Base-by-base conservation (phyloP, 2,888 invertebrate species). In the Apodemia mormo region DNA sequence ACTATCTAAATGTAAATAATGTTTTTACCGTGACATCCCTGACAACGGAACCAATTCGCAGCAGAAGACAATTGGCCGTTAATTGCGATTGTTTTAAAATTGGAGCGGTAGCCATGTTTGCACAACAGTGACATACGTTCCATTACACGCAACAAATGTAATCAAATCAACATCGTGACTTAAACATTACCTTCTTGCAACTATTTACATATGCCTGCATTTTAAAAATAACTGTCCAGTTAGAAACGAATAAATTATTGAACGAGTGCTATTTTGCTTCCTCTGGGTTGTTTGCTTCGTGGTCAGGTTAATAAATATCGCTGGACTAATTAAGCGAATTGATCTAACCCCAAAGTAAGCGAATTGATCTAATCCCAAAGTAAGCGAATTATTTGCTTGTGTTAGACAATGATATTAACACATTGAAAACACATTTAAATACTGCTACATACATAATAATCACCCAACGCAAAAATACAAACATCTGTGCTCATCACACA, bases 21-120 rank as follows among this genome's bases (percentile, higher is more conserved):
- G 22, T 22, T 22, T 10, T 1, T 0, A 22, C n/a, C n/a, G 56
- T 40, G 69, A 10, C 74, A 74, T 56, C 75, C 75, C 75, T 75
- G 68, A 61, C 54, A 65, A 65, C 30, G 49, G 68, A 66, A 66
- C 65, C 71, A 72, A 72, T 75, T 74, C 72, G 68, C 74, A 68
- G 78, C 77, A 76, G 73, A 78, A 77, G 82, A 86, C 89, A 90
- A 89, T 90, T 89, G 90, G 78, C 78, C 80, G 84, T 85, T 91
- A 90, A 88, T 91, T 87, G 87, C 78, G 80, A 81, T 81, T 87
- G 88, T 89, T 88, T 89, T 85, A 86, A 84, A 89, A 86, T 81
- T 88, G 83, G 85, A 83, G 78, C 85, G 82, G 75, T 80, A 74
- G 79, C 74, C 77, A 78, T 87, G 85, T 87, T 87, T 83, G 77